Conservation (phyloP, 2,888 invertebrate species). For the Ormyrus pomaceus region DNA sequence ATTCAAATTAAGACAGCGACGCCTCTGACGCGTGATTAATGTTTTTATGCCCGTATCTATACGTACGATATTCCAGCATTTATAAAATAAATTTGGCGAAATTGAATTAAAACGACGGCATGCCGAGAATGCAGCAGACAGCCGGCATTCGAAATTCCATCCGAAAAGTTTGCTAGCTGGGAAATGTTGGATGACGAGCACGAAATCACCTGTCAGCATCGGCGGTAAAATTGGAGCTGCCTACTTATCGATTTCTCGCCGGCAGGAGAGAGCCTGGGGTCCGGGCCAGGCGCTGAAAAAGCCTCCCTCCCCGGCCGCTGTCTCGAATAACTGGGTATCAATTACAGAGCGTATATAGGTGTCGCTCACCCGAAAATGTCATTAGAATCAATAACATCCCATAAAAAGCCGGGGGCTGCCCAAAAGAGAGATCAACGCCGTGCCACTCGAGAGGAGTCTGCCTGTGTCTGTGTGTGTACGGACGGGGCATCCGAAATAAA, state of each 20-base stretch:
- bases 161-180: conserved; percentile 21
- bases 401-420: conserved; percentile 20
- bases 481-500: neutral
- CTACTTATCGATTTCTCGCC: conserved; percentile 53
- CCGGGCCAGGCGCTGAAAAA: neutral
- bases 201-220: conserved; percentile 51
- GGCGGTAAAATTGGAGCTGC: conserved; percentile 43
- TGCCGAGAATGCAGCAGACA: neutral
- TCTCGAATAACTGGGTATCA: conserved; percentile 66
- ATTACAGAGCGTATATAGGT: conserved; percentile 65
- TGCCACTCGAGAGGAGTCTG: conserved; percentile 20
- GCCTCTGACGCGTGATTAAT: no score
- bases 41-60: no score
- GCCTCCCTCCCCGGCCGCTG: conserved; percentile 27
- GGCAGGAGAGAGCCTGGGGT: neutral
- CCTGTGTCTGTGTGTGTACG: neutral
- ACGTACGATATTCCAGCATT: no score
- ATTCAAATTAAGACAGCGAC: no score
- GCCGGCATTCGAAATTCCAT: conserved; percentile 17
- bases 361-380: conserved; percentile 72
- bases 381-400: conserved; percentile 72
- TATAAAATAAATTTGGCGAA: no score
- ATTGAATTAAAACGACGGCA: neutral
- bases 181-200: conserved; percentile 36
- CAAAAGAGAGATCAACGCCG: neutral